These are phyloP conservation scores for Drosophila diplacantha DNA, from an alignment of 2,888 invertebrate species.

Conservation along the genomic window DNA sequence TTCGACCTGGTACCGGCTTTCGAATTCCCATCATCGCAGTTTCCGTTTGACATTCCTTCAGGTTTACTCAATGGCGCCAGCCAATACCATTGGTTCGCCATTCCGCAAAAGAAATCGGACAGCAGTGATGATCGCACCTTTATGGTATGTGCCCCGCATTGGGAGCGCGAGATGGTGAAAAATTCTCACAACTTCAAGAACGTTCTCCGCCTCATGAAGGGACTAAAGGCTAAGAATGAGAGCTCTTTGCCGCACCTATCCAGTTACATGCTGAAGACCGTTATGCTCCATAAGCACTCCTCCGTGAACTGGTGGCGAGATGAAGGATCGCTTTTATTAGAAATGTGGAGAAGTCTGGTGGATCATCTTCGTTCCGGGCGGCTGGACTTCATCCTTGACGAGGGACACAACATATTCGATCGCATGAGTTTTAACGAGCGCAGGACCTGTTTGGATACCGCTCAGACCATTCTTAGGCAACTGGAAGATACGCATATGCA, in stretches of 20 bases:
- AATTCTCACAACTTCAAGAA: slow-evolving; percentile 33
- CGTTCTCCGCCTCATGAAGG: slow-evolving; percentile 41
- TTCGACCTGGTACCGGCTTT: slow-evolving; percentile 42
- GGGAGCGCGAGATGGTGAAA: slow-evolving; percentile 40
- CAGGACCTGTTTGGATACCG: background rate
- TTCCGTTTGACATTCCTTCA: slow-evolving; percentile 10
- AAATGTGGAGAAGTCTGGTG: slow-evolving; percentile 30
- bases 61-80: accelerated
- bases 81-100: slow-evolving; percentile 25
- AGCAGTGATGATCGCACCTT: slow-evolving; percentile 20
- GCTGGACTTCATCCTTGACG: slow-evolving; percentile 25
- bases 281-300: slow-evolving; percentile 19
- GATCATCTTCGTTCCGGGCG: background rate
- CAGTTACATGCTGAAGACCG: slow-evolving; percentile 44
- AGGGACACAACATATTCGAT: slow-evolving; percentile 13
- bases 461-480: background rate
- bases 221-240: slow-evolving; percentile 15
- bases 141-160: slow-evolving; percentile 41
- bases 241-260: slow-evolving; percentile 14
- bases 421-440: background rate
- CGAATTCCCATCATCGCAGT: background rate
- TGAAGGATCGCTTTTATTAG: background rate
- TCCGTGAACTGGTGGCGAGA: slow-evolving; percentile 12
- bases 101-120: slow-evolving; percentile 25
- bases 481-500: background rate